Conservation (phyloP, 2,888 invertebrate species). For the Stegophylla sp. region DNA sequence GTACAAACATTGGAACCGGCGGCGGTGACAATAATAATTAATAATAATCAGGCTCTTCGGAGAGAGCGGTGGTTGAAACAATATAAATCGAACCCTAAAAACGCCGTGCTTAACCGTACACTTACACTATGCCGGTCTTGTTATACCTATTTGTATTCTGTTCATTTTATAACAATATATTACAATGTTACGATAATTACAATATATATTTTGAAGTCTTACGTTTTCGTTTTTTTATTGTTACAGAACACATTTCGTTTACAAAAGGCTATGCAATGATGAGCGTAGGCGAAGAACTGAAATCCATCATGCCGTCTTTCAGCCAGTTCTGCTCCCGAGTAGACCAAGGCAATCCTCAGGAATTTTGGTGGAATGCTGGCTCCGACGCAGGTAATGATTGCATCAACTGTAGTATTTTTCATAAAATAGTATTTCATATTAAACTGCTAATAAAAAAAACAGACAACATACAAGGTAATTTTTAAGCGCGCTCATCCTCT, state of each 20-base stretch:
- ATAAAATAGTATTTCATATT: no score
- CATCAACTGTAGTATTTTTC: background rate
- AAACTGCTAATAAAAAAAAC: no score
- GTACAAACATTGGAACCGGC: slow-evolving; percentile 46
- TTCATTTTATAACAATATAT: background rate
- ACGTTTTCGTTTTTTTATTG: background rate
- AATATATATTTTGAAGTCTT: background rate
- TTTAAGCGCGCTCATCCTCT: no score
- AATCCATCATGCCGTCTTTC: slow-evolving; percentile 55
- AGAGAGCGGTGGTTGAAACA: slow-evolving; percentile 21
- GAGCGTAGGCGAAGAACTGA: slow-evolving; percentile 53
- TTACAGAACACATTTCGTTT: slow-evolving; percentile 18
- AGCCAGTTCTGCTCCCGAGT: slow-evolving; percentile 55
- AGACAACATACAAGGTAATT: no score
- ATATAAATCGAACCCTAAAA: slow-evolving; percentile 2
- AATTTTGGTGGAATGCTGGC: slow-evolving; percentile 48
- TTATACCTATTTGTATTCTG: background rate
- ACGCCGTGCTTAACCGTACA: background rate
- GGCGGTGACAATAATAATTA: slow-evolving; percentile 4
- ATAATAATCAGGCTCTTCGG: slow-evolving; percentile 29
- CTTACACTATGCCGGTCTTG: background rate
- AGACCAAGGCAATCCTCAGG: slow-evolving; percentile 28
- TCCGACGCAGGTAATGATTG: slow-evolving; percentile 49
- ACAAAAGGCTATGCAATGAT: slow-evolving; percentile 50
- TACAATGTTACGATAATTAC: no score